Percentiles rank a stretch among this genome's conserved stretches.
Evolutionary conservation across 2,797 vertebrate species (phyloP).

Genomic region (Gobio occitaniae): DNA sequence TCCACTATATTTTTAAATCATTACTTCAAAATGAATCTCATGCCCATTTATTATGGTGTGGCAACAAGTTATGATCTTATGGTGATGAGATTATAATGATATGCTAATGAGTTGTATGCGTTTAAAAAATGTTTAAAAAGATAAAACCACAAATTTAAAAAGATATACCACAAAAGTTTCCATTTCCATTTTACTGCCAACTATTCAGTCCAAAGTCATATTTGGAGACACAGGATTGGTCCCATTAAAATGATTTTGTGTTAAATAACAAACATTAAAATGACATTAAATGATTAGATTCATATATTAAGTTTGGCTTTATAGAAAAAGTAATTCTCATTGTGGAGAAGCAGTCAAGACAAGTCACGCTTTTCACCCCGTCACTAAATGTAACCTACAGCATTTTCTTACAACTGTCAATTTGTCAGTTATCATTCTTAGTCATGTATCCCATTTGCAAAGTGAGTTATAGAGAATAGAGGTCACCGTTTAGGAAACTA

Average conservation of each 20-base stretch:
- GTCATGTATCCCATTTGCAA: constrained; percentile 13
- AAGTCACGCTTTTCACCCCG: background rate
- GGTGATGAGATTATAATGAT: background rate
- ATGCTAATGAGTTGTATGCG: background rate
- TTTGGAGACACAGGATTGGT: background rate
- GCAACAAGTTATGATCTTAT: background rate
- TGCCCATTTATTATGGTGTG: background rate
- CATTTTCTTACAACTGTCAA: background rate
- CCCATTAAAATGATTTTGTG: background rate
- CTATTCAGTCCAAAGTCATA: background rate
- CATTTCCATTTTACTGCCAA: constrained; percentile 15
- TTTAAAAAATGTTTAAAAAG: background rate
- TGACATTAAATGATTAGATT: background rate
- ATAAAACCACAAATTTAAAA: background rate
- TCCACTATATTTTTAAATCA: background rate
- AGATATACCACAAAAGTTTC: background rate
- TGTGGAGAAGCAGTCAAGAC: background rate
- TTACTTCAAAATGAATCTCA: background rate
- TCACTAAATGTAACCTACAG: background rate
- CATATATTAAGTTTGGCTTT: background rate
- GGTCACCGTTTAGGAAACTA: constrained; percentile 13
- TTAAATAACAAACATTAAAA: background rate
- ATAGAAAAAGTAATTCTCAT: background rate
- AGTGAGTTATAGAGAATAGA: background rate
- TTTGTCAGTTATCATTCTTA: constrained; percentile 35